phyloP scores from a whole-genome alignment of 2,888 invertebrate species.

The Dolomedes plantarius region DNA sequence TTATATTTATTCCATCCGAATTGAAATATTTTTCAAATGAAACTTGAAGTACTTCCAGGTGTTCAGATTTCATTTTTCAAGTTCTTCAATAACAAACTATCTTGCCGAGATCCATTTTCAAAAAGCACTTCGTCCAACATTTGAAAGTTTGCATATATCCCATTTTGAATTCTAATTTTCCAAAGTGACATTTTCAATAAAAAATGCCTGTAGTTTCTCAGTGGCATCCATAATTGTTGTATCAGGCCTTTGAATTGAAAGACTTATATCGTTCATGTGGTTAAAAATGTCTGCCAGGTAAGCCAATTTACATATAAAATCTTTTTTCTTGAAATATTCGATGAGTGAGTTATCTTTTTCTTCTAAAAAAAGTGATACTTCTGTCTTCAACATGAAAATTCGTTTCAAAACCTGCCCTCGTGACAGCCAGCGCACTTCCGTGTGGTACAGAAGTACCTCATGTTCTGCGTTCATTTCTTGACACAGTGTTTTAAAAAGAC shows the following conservation, averaged over 20 bases:
- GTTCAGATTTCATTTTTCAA: no score
- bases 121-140: slow-evolving; percentile 13
- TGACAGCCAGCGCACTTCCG: slow-evolving; percentile 53
- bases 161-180: slow-evolving; percentile 1
- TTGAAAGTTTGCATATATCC: slow-evolving; percentile 13
- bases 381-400: no score
- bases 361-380: no score
- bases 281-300: slow-evolving; percentile 13
- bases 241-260: no score
- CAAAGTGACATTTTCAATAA: neutral
- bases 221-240: slow-evolving; percentile 57
- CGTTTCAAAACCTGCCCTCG: slow-evolving; percentile 47
- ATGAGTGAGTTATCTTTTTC: neutral
- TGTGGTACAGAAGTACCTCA: slow-evolving; percentile 65
- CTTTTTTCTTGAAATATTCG: slow-evolving; percentile 13
- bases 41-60: slow-evolving; percentile 23
- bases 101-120: slow-evolving; percentile 15
- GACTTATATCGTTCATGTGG: no score
- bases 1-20: slow-evolving; percentile 44
- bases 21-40: slow-evolving; percentile 19
- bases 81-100: no score
- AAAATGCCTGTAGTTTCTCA: slow-evolving; percentile 35
- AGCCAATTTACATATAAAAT: slow-evolving; percentile 25
- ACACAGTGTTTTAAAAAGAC: slow-evolving; percentile 52
- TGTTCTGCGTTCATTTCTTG: slow-evolving; percentile 61